Percentiles rank a stretch among this genome's conserved stretches.
phyloP scores from a whole-genome alignment of 2,888 invertebrate genomes.

The Coremacera marginata region DNA sequence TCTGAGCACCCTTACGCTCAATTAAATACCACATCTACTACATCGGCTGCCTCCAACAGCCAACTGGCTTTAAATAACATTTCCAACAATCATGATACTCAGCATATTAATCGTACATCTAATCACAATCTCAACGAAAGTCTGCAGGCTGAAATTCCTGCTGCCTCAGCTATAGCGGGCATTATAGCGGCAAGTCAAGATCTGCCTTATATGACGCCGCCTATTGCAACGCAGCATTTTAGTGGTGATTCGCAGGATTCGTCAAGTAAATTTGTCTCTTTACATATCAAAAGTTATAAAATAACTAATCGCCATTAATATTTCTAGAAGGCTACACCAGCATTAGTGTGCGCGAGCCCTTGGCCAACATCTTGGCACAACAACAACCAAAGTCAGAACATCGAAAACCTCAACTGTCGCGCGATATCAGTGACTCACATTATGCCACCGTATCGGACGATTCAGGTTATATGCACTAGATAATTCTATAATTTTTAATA shows the following conservation, averaged over 20 bases:
- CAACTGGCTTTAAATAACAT: constrained; percentile 43
- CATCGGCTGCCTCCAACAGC: constrained; percentile 52
- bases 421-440: constrained; percentile 74
- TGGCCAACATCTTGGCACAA: constrained; percentile 82
- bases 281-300: neutral
- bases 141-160: constrained; percentile 77
- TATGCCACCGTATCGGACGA: constrained; percentile 94
- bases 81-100: constrained; percentile 47
- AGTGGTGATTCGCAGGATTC: constrained; percentile 94
- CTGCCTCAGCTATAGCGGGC: constrained; percentile 89
- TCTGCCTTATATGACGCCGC: constrained; percentile 90
- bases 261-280: constrained; percentile 73
- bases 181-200: constrained; percentile 89
- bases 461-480: constrained; percentile 74
- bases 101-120: constrained; percentile 39
- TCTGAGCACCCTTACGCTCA: constrained; percentile 70
- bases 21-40: constrained; percentile 64
- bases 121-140: constrained; percentile 54
- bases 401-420: constrained; percentile 65
- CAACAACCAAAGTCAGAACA: constrained; percentile 71
- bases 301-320: constrained; percentile 52
- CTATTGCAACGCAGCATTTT: constrained; percentile 79
- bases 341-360: constrained; percentile 89
- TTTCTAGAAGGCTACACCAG: constrained; percentile 88
- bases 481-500: neutral